Base-by-base conservation (phyloP, 2,888 invertebrate genomes). In the Lampropteryx suffumata region DNA sequence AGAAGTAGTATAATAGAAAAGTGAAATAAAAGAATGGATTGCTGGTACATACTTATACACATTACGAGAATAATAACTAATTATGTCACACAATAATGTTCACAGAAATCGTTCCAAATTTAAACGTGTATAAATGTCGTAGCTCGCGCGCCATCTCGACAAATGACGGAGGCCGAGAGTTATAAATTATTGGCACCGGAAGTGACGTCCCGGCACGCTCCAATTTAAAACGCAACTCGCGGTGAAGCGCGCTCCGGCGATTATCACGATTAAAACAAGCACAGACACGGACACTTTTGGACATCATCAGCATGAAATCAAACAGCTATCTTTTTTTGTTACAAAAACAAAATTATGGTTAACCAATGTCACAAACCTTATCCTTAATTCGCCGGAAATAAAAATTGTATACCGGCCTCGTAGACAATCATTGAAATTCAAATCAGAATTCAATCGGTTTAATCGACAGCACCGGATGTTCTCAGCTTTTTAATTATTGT, bases 181-280 rank as follows among this genome's bases (percentile, higher is more conserved):
- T 83, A 84, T 86, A 86, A 88, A 84, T 86, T 84, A 89, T 88
- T 84, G 80, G 76, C 76, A 86, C 85, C 86, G 89, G 89, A 89
- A 88, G 82, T 88, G 88, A 88, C 89, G 89, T 86, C 76, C 74
- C 80, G 68, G 68, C 79, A 77, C 74, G 88, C 80, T 86, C 87
- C 84, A 83, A 83, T 88, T 89, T 87, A 81, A 84, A 73, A 84
- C 75, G 78, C 75, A 66, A 70, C 69, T 70, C 74, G 73, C 75
- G 71, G 70, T 64, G 65, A 65, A 67, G 62, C 69, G 61, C 62
- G 64, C 68, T 61, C 58, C 61, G 67, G 55, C 57, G 60, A 62
- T 64, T n/a, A n/a, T n/a, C n/a, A 63, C 27, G 11, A 32, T 12
- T 13, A 13, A 30, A 33, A 28, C 35, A 27, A 21, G 29, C 21